Conservation (phyloP, 2,113 vertebrate species). For the Myiagra hebetior region DNA sequence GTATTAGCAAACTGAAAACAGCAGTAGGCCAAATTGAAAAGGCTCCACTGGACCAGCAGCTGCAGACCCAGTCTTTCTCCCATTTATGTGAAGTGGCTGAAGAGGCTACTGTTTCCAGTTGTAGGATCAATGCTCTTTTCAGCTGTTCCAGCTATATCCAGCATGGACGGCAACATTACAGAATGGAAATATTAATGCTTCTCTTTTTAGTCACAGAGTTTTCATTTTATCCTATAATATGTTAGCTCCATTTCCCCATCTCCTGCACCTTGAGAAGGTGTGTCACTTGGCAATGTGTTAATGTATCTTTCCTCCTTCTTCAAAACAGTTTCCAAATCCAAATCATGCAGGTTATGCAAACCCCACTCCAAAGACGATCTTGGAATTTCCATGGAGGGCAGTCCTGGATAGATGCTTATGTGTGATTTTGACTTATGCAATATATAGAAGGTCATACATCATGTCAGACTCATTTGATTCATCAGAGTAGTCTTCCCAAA, state of each 20-base stretch:
- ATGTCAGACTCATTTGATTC: not conserved
- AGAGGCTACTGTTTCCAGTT: not conserved
- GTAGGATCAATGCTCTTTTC: not conserved
- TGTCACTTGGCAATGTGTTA: not conserved
- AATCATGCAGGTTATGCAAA: not conserved
- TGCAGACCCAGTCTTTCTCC: not conserved
- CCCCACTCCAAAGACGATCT: not conserved
- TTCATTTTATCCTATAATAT: not conserved
- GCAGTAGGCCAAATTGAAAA: not conserved
- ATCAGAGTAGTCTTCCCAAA: not conserved
- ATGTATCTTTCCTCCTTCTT: not conserved
- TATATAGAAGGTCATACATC: not conserved
- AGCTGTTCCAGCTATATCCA: not conserved
- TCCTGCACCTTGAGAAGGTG: not conserved
- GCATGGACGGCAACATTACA: not conserved
- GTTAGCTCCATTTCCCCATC: not conserved
- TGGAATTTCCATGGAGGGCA: not conserved
- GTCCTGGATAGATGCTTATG: not conserved
- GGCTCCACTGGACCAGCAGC: not conserved
- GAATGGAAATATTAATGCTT: not conserved
- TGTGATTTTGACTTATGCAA: not conserved
- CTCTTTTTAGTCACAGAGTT: not conserved
- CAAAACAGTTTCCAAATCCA: not conserved
- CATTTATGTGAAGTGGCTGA: not conserved
- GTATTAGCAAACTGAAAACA: slow-evolving; percentile 23